Evolutionary conservation across 2,113 vertebrate species (phyloP).

Genomic region (Pseudois nayaur): DNA sequence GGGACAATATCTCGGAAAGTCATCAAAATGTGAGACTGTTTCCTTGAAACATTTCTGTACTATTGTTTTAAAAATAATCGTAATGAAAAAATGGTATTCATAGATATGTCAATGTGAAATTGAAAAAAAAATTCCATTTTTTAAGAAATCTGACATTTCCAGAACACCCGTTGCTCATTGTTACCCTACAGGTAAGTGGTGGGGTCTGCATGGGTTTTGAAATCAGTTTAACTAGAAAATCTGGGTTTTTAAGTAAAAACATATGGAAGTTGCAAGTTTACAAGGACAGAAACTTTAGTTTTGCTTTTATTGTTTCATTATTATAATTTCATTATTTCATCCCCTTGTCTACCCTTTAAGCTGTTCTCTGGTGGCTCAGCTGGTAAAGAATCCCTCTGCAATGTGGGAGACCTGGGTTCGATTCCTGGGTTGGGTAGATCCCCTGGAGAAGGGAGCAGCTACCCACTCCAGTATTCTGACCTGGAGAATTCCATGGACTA

Average conservation of each 20-base stretch:
- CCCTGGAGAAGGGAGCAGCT: neutral
- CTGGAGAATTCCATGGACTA: neutral
- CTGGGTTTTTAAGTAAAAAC: neutral
- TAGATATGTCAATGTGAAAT: conserved; percentile 85
- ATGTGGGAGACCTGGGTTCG: neutral
- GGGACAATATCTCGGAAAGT: conserved; percentile 81
- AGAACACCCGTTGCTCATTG: neutral
- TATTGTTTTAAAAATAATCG: conserved; percentile 83
- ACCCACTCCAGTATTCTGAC: neutral
- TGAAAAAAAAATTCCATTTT: neutral
- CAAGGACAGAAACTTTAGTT: neutral
- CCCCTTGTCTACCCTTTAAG: neutral
- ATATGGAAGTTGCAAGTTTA: neutral
- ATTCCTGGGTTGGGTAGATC: neutral
- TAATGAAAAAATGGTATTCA: conserved; percentile 86
- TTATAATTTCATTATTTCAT: neutral
- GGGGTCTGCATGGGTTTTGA: neutral
- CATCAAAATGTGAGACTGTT: conserved; percentile 82
- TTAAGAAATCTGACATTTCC: neutral
- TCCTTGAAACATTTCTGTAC: conserved; percentile 87
- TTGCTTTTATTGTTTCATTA: neutral
- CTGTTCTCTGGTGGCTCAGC: neutral
- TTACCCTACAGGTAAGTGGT: neutral
- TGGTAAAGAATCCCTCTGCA: neutral
- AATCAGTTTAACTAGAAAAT: neutral